These are phyloP conservation scores for Chrysocyon brachyurus DNA, from an alignment of 2,797 vertebrate species.

Conservation along the genomic window DNA sequence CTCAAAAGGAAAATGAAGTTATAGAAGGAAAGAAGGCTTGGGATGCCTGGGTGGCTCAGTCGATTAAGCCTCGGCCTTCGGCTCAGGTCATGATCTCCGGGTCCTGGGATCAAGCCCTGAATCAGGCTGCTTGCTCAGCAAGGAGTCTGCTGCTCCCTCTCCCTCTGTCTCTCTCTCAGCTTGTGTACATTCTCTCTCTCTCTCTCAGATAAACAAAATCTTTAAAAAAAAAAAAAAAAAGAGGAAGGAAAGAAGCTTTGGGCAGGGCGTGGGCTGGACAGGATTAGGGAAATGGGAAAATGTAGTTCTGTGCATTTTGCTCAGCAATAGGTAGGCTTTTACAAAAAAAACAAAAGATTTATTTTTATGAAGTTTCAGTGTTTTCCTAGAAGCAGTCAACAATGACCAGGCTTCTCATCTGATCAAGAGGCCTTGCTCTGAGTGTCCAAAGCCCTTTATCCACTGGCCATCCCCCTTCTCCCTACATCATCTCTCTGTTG, in stretches of 20 bases:
- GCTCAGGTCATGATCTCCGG: too few relatives aligned
- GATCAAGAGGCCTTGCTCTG: not conserved
- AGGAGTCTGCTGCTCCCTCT: too few relatives aligned
- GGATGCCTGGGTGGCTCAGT: too few relatives aligned
- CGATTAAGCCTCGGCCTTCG: too few relatives aligned
- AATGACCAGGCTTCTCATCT: not conserved
- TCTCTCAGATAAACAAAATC: too few relatives aligned
- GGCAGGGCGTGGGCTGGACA: not conserved
- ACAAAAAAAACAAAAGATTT: not conserved
- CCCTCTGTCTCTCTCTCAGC: too few relatives aligned
- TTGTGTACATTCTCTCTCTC: too few relatives aligned
- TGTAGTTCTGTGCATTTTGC: not conserved
- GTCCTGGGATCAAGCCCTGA: too few relatives aligned
- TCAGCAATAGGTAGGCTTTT: not conserved
- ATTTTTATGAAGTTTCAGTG: not conserved
- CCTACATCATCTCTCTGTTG: not conserved
- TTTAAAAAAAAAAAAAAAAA: too few relatives aligned
- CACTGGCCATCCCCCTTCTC: not conserved
- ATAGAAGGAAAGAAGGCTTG: not conserved
- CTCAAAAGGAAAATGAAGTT: not conserved
- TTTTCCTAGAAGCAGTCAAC: slow-evolving; percentile 1
- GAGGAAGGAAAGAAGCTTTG: not conserved
- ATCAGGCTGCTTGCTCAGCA: too few relatives aligned
- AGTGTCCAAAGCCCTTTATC: not conserved
- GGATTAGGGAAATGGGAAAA: not conserved